Conservation (phyloP, 2,113 vertebrate genomes). For the Carlito syrichta region DNA sequence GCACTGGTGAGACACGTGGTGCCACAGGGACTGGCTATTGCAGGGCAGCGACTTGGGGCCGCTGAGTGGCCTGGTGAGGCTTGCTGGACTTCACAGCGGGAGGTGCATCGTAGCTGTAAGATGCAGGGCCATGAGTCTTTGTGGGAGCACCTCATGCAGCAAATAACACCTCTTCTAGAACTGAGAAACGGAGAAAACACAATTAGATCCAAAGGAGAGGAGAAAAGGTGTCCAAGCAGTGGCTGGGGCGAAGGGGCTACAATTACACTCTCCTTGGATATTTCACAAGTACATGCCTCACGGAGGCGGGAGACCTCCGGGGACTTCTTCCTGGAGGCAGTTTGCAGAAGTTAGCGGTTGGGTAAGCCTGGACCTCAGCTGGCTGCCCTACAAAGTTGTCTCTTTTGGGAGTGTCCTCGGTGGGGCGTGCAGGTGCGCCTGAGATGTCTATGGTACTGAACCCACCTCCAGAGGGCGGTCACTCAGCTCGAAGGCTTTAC, state of each 20-base stretch:
- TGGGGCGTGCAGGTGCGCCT: neutral
- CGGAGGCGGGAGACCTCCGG: neutral
- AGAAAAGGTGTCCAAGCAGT: neutral
- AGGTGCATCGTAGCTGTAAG: neutral
- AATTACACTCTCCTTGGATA: fast-evolving
- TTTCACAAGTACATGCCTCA: neutral
- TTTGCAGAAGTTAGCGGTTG: neutral
- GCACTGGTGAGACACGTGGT: fast-evolving
- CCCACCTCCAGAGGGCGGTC: constrained; percentile 35
- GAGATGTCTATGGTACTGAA: neutral
- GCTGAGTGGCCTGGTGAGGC: neutral
- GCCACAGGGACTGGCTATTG: fast-evolving
- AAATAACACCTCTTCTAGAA: neutral
- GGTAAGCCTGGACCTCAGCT: neutral
- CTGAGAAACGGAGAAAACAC: neutral
- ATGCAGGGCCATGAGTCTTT: neutral
- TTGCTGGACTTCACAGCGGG: neutral
- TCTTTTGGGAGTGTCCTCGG: neutral
- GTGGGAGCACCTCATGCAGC: neutral
- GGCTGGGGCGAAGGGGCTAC: neutral
- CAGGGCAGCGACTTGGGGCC: neutral
- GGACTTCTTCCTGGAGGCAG: neutral
- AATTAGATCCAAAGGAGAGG: neutral
- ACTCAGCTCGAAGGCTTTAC: neutral
- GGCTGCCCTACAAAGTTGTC: neutral